Evolutionary conservation across 2,797 vertebrate genomes (phyloP).

Genomic region (Thripadectes ignobilis): DNA sequence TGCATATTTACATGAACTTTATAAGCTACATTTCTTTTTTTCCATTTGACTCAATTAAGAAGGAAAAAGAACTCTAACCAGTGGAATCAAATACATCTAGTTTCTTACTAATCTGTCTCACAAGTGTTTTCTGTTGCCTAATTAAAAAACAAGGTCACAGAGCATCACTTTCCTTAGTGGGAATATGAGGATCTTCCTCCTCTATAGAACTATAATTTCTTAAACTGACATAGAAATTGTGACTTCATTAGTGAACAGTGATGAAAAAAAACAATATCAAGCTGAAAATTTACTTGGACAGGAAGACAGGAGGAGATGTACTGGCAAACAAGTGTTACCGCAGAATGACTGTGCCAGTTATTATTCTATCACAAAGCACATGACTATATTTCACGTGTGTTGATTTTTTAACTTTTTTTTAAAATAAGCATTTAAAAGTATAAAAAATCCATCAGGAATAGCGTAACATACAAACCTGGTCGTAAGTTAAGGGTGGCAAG

Average conservation of each 20-base stretch:
- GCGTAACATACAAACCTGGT: constrained; percentile 82
- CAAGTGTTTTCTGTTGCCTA: background rate
- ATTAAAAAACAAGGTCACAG: background rate
- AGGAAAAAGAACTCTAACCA: background rate
- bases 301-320: background rate
- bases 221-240: background rate
- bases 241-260: background rate
- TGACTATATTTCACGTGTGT: accelerated
- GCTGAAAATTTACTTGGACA: background rate
- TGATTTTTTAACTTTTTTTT: background rate
- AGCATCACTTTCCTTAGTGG: background rate
- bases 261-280: background rate
- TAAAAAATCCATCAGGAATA: background rate
- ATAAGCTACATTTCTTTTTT: background rate
- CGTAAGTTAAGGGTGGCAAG: constrained; percentile 83
- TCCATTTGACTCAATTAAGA: background rate
- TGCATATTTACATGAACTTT: background rate
- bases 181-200: background rate
- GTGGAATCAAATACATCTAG: background rate
- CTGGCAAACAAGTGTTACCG: background rate
- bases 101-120: background rate
- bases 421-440: background rate
- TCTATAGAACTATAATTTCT: background rate
- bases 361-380: background rate
- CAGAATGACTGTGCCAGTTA: background rate